Percentiles rank a stretch among this genome's conserved stretches.
Conservation (phyloP, 1,140 invertebrate species). For the Eupristina koningsbergeri region DNA sequence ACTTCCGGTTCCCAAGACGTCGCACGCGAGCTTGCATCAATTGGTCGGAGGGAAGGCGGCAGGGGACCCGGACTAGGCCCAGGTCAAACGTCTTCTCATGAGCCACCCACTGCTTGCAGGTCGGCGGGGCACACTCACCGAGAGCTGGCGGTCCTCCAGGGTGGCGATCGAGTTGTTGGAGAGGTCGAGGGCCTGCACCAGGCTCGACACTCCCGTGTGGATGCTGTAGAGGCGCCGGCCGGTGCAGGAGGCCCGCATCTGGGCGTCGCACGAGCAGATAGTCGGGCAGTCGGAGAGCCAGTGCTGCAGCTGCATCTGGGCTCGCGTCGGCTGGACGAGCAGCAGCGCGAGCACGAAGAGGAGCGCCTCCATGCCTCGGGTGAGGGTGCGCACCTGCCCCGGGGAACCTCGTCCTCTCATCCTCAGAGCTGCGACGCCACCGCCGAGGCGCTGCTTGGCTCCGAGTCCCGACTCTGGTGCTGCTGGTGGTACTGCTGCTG, state of each 20-base stretch:
- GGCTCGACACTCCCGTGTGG: slow-evolving; percentile 58
- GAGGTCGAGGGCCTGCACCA: slow-evolving; percentile 65
- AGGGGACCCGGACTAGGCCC: not conserved
- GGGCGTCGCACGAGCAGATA: slow-evolving; percentile 51
- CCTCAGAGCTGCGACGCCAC: not conserved
- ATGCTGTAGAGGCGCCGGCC: slow-evolving; percentile 63
- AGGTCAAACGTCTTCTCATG: not conserved
- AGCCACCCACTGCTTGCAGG: not conserved
- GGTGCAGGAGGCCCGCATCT: slow-evolving; percentile 60
- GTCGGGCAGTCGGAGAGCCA: slow-evolving; percentile 35
- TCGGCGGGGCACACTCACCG: slow-evolving; percentile 52
- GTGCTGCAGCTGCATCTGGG: slow-evolving; percentile 22
- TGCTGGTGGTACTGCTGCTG: no score
- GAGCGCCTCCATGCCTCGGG: not conserved
- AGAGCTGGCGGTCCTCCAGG: slow-evolving; percentile 60
- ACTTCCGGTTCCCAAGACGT: no score
- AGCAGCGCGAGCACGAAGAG: not conserved
- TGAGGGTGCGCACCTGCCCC: not conserved
- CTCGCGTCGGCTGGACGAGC: not conserved
- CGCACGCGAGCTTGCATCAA: no score
- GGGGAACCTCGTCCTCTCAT: not conserved
- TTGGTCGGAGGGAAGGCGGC: no score
- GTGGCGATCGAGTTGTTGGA: slow-evolving; percentile 65
- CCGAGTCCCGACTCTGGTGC: not conserved
- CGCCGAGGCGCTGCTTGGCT: not conserved